Evolutionary conservation across 1,140 invertebrate genomes (phyloP), one percentile per base, ranked within the genome.

Genomic region (Coboldia fuscipes): DNA sequence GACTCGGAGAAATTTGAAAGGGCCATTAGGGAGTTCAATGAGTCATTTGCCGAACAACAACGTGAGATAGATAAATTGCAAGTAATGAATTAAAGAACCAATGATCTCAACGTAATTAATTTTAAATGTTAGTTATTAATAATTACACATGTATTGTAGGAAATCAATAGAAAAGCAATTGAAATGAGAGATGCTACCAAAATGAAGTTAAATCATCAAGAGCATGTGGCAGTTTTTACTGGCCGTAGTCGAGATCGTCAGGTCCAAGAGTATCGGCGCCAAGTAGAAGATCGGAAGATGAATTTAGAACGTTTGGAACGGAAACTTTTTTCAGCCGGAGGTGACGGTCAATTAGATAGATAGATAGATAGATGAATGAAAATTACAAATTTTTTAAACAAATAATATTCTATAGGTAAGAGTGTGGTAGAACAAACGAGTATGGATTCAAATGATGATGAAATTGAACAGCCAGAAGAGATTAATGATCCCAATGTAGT

Each of bases 1-100:
- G 75, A 78, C 45, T 64, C 72, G 0, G 66, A 71, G 2, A 66
- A 70, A 30, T 81, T 80, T 40, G 75, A 78, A 42, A 75, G 70
- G 7, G 72, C 70, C 24, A 54, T 82, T 2, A 53, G 63, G n/a
- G 64, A 64, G 24, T 53, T 80, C 14, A 72, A 78, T 45, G 62
- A 70, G 2, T 60, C 67, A 13, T 54, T 81, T 1, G 56, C 56
- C 14, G 67, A 68, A 21, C 77, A 81, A 42, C 65, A 68, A 39
- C 57, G 59, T 27, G 79, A 82, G 57, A 77, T 79, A 12, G 61
- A 66, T 39, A 65, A 72, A 37, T 51, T 82, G 12, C 63, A 75
- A 57, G 67, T 66, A 47, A 35, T 27, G 45, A 37, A 46, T 46
- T 19, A 13, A 32, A 30, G 14, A 27, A 15, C 29, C 19, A 36